Conservation (phyloP, 2,113 vertebrate species). For the Thalassarche chlororhynchos region DNA sequence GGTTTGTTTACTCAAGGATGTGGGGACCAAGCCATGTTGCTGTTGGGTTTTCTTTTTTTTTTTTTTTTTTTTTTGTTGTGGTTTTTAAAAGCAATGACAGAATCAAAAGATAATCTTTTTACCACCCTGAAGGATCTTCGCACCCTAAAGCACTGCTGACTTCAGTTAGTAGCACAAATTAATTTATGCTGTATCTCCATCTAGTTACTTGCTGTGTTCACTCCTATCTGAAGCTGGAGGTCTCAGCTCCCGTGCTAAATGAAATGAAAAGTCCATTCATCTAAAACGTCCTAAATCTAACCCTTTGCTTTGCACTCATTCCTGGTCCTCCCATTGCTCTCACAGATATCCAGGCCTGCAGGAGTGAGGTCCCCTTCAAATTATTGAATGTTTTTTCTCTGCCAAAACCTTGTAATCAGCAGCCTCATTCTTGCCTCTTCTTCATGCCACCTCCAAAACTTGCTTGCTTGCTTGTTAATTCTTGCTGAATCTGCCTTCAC, state of each 20-base stretch:
- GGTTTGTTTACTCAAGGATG: conserved; percentile 22
- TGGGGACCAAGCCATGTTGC: neutral
- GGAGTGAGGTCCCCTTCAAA: neutral
- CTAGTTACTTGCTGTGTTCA: neutral
- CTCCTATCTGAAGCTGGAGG: neutral
- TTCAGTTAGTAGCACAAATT: neutral
- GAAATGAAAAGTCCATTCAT: neutral
- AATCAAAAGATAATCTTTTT: neutral
- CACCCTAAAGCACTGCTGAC: neutral
- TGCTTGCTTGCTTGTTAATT: neutral
- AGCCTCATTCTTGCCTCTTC: neutral
- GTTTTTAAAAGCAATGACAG: neutral
- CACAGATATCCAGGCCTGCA: neutral
- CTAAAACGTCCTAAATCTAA: neutral
- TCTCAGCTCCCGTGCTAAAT: neutral
- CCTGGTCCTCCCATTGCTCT: neutral
- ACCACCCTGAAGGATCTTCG: neutral
- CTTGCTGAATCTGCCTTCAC: neutral
- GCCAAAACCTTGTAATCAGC: neutral
- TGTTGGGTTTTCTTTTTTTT: neutral
- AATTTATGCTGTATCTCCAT: neutral
- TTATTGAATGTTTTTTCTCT: neutral
- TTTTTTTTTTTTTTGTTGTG: neutral
- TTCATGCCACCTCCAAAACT: neutral
- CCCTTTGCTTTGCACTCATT: neutral